Evolutionary conservation across 2,113 vertebrate genomes (phyloP).

Genomic region (Nycticryphes semicollaris): DNA sequence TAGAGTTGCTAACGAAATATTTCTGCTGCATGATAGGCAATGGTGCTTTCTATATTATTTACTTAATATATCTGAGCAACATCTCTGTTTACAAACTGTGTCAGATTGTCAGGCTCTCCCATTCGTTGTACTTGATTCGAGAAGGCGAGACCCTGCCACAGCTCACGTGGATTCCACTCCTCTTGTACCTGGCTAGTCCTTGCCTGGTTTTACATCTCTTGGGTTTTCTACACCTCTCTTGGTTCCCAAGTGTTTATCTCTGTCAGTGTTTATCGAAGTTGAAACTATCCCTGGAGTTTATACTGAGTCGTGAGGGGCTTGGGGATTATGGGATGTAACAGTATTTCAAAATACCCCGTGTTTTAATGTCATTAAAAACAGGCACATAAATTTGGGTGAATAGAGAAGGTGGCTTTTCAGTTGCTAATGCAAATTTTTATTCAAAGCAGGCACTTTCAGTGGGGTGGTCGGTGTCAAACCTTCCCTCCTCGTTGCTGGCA

Average conservation of each 20-base stretch:
- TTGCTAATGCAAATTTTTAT: neutral
- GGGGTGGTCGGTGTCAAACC: neutral
- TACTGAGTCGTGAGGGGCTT: rapidly evolving
- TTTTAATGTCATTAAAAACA: neutral
- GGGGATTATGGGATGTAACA: neutral
- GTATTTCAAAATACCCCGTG: neutral
- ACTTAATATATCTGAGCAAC: neutral
- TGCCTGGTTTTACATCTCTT: neutral
- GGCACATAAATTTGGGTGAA: neutral
- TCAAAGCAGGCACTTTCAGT: neutral
- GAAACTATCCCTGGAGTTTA: neutral
- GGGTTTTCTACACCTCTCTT: neutral
- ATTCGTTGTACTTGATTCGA: rapidly evolving
- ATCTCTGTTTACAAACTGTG: neutral
- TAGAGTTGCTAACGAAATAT: neutral
- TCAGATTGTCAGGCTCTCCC: rapidly evolving
- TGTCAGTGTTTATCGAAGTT: neutral
- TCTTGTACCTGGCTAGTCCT: rapidly evolving
- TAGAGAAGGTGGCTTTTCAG: neutral
- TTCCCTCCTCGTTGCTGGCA: neutral
- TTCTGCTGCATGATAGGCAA: neutral
- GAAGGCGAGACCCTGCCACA: neutral
- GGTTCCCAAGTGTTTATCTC: neutral
- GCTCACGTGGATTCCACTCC: rapidly evolving
- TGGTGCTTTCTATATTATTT: neutral